phyloP scores from a whole-genome alignment of 2,113 vertebrate species.

The Calyptommatus sinebrachiatus region DNA sequence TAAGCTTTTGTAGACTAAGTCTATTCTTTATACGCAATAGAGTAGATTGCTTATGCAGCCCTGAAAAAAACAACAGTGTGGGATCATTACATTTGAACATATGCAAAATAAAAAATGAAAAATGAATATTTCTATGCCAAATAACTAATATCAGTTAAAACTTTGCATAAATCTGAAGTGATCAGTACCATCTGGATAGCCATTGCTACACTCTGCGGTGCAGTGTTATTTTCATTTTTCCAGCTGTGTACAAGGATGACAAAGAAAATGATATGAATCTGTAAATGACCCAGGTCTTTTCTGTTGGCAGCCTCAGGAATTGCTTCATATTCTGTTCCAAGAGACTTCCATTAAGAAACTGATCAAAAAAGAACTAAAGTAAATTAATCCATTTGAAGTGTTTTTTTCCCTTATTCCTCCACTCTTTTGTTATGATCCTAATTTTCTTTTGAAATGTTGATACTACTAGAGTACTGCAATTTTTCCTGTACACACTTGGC shows the following conservation, averaged over 20 bases:
- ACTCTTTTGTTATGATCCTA: conserved; percentile 9
- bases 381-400: neutral
- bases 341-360: neutral
- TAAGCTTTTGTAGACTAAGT: too few species aligned
- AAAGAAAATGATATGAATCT: neutral
- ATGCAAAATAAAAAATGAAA: conserved; percentile 9
- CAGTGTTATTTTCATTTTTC: neutral
- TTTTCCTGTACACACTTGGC: neutral
- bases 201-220: neutral
- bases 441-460: neutral
- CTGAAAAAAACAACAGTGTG: neutral
- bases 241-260: neutral
- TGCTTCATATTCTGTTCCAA: conserved; percentile 4
- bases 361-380: neutral
- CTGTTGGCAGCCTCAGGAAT: neutral
- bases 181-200: conserved; percentile 9
- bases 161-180: neutral
- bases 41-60: neutral
- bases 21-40: too few species aligned
- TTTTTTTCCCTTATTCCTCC: neutral
- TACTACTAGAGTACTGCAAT: neutral
- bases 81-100: neutral
- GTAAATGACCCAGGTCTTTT: neutral
- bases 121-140: conserved; percentile 15
- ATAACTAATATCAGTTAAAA: neutral